Conservation (phyloP, 2,888 invertebrate genomes). For the Agonopterix subpropinquella region DNA sequence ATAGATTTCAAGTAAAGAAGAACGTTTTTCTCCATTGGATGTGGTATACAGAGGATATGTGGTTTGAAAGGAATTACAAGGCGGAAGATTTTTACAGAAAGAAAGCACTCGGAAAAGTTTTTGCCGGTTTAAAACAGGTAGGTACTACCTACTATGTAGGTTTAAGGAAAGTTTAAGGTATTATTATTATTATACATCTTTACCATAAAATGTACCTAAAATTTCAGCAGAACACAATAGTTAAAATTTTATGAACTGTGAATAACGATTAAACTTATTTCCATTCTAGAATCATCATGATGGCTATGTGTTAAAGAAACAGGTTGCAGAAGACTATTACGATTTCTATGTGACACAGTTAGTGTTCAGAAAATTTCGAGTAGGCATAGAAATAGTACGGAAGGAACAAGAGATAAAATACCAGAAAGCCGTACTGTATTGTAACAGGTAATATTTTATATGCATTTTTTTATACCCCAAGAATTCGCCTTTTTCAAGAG, state of each 20-base stretch:
- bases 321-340: conserved; percentile 84
- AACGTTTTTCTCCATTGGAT: conserved; percentile 71
- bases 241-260: neutral
- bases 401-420: conserved; percentile 64
- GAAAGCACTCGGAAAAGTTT: conserved; percentile 57
- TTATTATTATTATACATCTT: too few species aligned
- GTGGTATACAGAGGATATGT: conserved; percentile 64
- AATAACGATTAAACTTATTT: neutral
- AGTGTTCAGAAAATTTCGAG: conserved; percentile 68
- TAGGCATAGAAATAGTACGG: conserved; percentile 52
- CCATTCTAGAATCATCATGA: conserved; percentile 56
- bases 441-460: conserved; percentile 56
- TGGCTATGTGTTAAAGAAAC: conserved; percentile 66
- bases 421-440: conserved; percentile 58
- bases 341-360: conserved; percentile 76
- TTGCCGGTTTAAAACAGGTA: conserved; percentile 69
- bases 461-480: neutral
- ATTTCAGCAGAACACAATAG: too few species aligned
- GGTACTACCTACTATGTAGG: neutral
- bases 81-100: conserved; percentile 74
- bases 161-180: too few species aligned
- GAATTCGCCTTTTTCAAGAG: too few species aligned
- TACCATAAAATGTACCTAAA: too few species aligned
- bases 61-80: conserved; percentile 67
- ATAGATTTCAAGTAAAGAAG: conserved; percentile 59